Evolutionary conservation across 2,797 vertebrate species (phyloP), one percentile per base, ranked within the genome.

Genomic region (Chiloscyllium punctatum): DNA sequence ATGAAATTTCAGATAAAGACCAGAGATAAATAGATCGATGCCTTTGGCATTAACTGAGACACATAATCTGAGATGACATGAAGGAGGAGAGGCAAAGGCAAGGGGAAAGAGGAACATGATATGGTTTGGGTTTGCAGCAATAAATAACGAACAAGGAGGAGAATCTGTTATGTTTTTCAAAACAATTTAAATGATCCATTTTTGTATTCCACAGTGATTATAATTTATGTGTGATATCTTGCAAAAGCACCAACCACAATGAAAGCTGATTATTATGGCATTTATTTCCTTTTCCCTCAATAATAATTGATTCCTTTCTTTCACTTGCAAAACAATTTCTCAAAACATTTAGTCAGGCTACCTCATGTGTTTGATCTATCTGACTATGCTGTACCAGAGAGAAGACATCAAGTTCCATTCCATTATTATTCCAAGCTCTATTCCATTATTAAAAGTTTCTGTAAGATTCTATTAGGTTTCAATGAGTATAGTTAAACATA

Each of bases 51-150:
- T 42, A 33, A 69, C 62, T 37, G 66, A 42, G 62, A 69, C n/a
- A 92, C 33, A 37, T 69, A 92, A 94, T 94, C 91, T 94, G 66
- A 69, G 42, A 23, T 42, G 37, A 42, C 37, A 94, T 94, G n/a
- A 71, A 33, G 87, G 51, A 62, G 53, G 87, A 51, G 86, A 96
- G 96, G 96, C 96, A 96, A 37, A 66, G 94, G 87, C 33, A 72
- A 27, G 3, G n/a, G 72, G n/a, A 77, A 15, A 16, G 69, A 48
- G 95, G 62, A 95, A 87, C 18, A 96, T 97, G 97, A 97, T 97
- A 96, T 62, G 74, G 94, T 25, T 1, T 97, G 97, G 96, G 97
- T 97, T 97, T 51, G 11, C 92, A 95, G 91, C 16, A 23, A 68
- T 69, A 91, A 71, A 23, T 69, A 66, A 71, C 69, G 42, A 94